Base-by-base conservation (phyloP, 2,113 vertebrate genomes). In the Prochilodus magdalenae region DNA sequence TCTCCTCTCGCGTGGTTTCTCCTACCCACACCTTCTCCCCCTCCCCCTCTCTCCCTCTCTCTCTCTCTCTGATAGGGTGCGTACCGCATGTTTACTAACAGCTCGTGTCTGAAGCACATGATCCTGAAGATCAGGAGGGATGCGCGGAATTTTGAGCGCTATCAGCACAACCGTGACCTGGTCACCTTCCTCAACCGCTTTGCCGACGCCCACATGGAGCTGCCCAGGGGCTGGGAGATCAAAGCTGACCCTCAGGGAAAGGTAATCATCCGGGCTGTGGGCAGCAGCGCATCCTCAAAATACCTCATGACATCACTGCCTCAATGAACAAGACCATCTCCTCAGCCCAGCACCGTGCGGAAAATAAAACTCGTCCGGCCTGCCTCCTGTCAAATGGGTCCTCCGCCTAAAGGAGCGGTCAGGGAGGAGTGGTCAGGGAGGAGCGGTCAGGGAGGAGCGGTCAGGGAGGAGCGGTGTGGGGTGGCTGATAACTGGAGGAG, bases 101-200 rank as follows among this genome's bases (percentile, higher is more conserved):
- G 96, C 85, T 96, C 95, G 66, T 97, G 96, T 89, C 91, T 97
- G 85, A 97, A 97, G 89, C 96, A 97, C 87, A 97, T 97, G 96
- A 94, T 96, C 80, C 91, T 96, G 84, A 97, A 97, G 88, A 95
- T 97, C 77, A 94, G 96, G 1, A 90, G 96, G 80, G 96, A 97
- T 22, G 95, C 96, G 6, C 94, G 95, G 4, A 97, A 96, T 87
- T 97, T 97, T 62, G 96, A 97, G 86, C 95, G 96, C 22, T 97
- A 97, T 86, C 96, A 97, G 89, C 96, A 97, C 91, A 97, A 97
- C 86, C 94, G 95, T 33, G 96, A 97, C 88, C 88, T 97, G 83
- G 96, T 97, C 78, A 95, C 95, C 84, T 97, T 97, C 91, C 95
- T 97, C 89, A 97, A 96, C 83, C 95, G 95, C 92, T 96, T 97